A percentile compares a stretch with the other conserved stretches of the same genome.
Conservation (phyloP, 2,797 vertebrate genomes). For the Apodemus agrarius region DNA sequence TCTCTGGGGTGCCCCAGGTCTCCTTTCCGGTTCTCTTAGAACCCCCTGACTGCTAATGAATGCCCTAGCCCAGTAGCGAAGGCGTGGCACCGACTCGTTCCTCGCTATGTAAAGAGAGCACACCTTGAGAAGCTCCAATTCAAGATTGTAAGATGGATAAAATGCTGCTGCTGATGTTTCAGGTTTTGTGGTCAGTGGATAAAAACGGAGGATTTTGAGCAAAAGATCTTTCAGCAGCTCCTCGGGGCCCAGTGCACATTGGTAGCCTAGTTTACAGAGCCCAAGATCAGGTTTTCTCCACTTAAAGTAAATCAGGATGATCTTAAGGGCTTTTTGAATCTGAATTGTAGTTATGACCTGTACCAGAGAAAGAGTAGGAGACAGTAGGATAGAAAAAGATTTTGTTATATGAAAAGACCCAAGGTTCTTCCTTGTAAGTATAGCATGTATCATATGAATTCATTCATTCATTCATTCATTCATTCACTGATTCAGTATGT, state of each 20-base stretch:
- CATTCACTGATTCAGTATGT: neutral
- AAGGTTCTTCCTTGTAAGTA: neutral
- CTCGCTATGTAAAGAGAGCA: neutral
- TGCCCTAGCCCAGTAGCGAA: neutral
- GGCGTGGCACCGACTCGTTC: neutral
- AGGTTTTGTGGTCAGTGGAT: neutral
- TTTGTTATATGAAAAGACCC: neutral
- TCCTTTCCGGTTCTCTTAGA: slow-evolving; percentile 18
- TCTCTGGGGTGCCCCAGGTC: neutral
- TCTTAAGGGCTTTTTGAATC: neutral
- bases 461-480: neutral
- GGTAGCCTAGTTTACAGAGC: neutral
- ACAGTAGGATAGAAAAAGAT: neutral
- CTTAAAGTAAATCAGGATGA: neutral
- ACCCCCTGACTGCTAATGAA: neutral
- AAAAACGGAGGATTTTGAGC: slow-evolving; percentile 42
- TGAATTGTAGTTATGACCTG: neutral
- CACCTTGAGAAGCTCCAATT: slow-evolving; percentile 8
- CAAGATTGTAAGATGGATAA: slow-evolving; percentile 4
- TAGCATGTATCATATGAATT: neutral
- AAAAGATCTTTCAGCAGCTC: neutral
- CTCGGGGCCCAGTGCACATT: neutral
- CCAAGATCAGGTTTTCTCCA: neutral
- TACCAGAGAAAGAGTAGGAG: neutral
- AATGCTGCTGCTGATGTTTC: slow-evolving; percentile 18